Conservation (phyloP, 2,888 invertebrate genomes). For the Trissoscelio sp. region DNA sequence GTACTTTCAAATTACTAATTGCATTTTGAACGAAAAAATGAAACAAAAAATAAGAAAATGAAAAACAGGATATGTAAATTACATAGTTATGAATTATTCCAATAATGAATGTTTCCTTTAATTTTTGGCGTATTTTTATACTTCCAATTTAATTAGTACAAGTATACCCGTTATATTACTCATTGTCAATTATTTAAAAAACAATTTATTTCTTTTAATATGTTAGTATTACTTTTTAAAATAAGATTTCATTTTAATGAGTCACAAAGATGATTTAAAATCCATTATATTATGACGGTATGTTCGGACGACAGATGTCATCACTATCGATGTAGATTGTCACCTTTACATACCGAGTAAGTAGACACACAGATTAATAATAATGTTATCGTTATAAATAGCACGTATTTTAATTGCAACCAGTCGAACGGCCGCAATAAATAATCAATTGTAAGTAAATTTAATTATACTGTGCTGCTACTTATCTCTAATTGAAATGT, state of each 20-base stretch:
- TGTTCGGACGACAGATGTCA: constrained; percentile 49
- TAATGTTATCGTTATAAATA: constrained; percentile 7
- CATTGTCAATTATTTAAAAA: not conserved
- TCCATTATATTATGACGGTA: constrained; percentile 28
- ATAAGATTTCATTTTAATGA: constrained; percentile 26
- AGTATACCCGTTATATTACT: not conserved
- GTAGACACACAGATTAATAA: constrained; percentile 27
- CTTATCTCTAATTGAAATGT: constrained; percentile 1
- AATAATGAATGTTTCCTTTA: too few relatives aligned
- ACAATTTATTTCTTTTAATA: too few relatives aligned
- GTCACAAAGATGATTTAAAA: constrained; percentile 45
- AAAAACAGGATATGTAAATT: too few relatives aligned
- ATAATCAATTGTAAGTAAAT: constrained; percentile 6
- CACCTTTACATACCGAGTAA: constrained; percentile 51
- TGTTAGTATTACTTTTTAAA: not conserved
- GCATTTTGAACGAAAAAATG: not conserved
- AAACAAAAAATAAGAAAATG: too few relatives aligned
- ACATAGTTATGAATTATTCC: too few relatives aligned
- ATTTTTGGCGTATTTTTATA: too few relatives aligned
- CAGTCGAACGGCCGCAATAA: not conserved
- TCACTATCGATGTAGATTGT: constrained; percentile 47
- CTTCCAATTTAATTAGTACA: not conserved
- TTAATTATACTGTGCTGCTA: not conserved
- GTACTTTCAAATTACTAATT: too few relatives aligned
- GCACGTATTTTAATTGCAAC: not conserved